These are phyloP conservation scores for Psittacula derbiana DNA, from an alignment of 2,797 vertebrate genomes.

Conservation along the genomic window DNA sequence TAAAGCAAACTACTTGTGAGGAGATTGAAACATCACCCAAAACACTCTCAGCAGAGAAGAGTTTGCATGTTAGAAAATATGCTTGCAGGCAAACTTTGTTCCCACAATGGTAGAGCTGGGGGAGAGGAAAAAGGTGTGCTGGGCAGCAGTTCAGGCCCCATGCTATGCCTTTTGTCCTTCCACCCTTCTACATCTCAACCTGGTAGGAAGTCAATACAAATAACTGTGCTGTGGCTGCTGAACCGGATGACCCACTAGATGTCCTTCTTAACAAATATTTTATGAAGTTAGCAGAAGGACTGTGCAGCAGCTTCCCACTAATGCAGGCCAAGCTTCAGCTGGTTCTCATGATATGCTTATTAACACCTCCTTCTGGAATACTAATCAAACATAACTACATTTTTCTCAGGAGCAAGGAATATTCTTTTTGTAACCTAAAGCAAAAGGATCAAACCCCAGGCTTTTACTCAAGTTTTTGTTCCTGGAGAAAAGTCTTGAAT, in stretches of 20 bases:
- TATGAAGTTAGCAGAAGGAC: not conserved
- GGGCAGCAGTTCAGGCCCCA: not conserved
- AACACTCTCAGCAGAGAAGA: not conserved
- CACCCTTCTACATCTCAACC: not conserved
- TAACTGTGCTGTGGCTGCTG: not conserved
- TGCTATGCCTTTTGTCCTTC: not conserved
- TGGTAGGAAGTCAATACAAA: not conserved
- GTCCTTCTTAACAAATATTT: slow-evolving; percentile 61
- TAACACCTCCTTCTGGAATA: not conserved
- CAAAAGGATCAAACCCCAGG: not conserved
- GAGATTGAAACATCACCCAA: not conserved
- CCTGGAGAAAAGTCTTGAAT: not conserved
- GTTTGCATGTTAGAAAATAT: not conserved
- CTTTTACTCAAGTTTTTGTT: not conserved
- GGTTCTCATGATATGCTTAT: not conserved
- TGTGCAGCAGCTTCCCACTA: not conserved
- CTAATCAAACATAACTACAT: too few relatives aligned
- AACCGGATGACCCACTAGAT: slow-evolving; percentile 43
- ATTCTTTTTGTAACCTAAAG: not conserved
- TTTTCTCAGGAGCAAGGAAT: not conserved
- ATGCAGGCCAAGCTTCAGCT: not conserved
- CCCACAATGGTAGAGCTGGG: not conserved
- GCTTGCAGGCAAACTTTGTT: not conserved
- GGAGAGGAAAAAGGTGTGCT: not conserved
- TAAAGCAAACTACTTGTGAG: not conserved